Evolutionary conservation across 2,797 vertebrate genomes (phyloP), one percentile per base, ranked within the genome.

Genomic region (Hyperoplus lanceolatus): DNA sequence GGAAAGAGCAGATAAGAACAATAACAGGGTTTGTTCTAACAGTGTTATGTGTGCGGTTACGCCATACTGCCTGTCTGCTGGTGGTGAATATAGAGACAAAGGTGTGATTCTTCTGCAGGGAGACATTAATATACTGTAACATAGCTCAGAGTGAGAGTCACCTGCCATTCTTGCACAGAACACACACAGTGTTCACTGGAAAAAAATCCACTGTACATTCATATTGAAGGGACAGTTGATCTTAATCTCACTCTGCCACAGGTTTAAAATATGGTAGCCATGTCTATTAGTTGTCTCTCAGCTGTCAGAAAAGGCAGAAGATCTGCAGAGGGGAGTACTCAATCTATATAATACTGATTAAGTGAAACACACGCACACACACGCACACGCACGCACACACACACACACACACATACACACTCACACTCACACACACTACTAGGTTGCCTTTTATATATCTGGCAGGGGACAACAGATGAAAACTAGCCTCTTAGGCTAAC

Each of bases 31-130:
- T 77, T 87, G 73, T 87, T 81, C 63, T 55, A 18, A 54, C 12
- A 65, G 42, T 13, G 36, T 21, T 41, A 8, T 70, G 66, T 67
- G 78, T 77, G 77, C 0, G 4, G 58, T 80, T 70, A 18, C 18
- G 0, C 39, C 71, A 58, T 62, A 15, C 53, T 29, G 56, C 57
- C 61, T n/a, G 78, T 67, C 69, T 79, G 57, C 53, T 59, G 72
- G 72, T 70, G 56, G 36, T 55, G 45, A 46, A 55, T 51, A 21
- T 1, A 36, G 38, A 84, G 59, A 93, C 85, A 88, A 69, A 80
- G 59, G 68, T 56, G 38, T 49, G 68, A 88, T 90, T 88, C 86
- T 90, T 89, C 76, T 46, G 8, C 3, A 11, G 21, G 42, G 59
- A 79, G 70, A 78, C 2, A 1, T 56, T 61, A 13, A 59, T 76